These are phyloP conservation scores for Lycodopsis pacificus DNA, from an alignment of 2,797 vertebrate species.

Conservation along the genomic window DNA sequence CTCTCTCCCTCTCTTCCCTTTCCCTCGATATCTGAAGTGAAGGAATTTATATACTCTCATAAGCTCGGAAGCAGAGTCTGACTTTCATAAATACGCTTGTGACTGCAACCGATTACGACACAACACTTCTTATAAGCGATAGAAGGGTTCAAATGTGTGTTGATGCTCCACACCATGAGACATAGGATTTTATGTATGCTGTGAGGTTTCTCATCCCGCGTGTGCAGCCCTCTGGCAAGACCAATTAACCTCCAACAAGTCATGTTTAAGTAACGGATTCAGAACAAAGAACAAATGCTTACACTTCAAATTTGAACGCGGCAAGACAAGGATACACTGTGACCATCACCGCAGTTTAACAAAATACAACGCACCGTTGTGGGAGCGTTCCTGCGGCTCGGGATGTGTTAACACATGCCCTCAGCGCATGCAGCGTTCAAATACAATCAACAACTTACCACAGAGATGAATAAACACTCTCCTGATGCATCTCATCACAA, in stretches of 20 bases:
- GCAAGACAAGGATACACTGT: background rate
- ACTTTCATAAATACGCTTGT: constrained; percentile 56
- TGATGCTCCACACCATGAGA: constrained; percentile 13
- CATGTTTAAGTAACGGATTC: background rate
- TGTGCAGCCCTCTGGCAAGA: constrained; percentile 14
- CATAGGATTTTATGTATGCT: constrained; percentile 6
- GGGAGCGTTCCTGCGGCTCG: background rate
- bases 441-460: background rate
- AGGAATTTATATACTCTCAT: constrained; percentile 40
- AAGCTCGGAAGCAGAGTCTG: constrained; percentile 33
- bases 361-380: background rate
- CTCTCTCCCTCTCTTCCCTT: background rate
- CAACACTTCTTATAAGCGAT: constrained; percentile 27
- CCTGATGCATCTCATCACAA: background rate
- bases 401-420: background rate
- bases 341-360: background rate
- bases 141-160: constrained; percentile 18
- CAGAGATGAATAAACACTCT: background rate
- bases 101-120: constrained; percentile 65
- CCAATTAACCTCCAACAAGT: constrained; percentile 15
- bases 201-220: background rate
- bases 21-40: constrained; percentile 38
- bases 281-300: background rate
- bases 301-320: background rate
- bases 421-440: background rate